Conservation (phyloP, 2,797 vertebrate genomes). For the Syngnathus acus region DNA sequence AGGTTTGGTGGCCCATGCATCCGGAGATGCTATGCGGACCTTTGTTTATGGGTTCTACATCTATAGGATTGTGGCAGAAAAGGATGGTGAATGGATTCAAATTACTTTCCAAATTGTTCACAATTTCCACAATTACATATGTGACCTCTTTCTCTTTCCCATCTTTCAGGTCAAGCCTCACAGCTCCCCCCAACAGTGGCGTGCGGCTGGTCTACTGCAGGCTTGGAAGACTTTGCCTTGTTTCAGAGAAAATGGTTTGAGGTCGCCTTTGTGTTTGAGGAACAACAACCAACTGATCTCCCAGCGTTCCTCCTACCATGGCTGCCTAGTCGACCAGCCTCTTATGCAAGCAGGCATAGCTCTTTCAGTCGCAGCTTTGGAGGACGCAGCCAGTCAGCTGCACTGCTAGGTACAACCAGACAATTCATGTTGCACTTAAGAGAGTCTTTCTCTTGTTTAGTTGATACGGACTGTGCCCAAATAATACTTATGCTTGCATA, state of each 20-base stretch:
- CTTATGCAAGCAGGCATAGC: constrained; percentile 98
- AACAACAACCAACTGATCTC: constrained; percentile 86
- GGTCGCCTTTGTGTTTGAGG: constrained; percentile 90
- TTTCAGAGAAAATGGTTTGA: constrained; percentile 99
- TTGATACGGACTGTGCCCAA: too few relatives aligned
- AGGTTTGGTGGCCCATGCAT: constrained; percentile 85
- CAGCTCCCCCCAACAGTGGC: constrained; percentile 67
- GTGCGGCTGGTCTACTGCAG: constrained; percentile 75
- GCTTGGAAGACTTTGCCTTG: constrained; percentile 84
- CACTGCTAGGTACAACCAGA: constrained; percentile 85
- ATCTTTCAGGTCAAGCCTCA: constrained; percentile 37
- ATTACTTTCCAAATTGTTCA: not conserved
- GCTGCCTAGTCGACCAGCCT: constrained; percentile 94
- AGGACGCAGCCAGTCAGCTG: constrained; percentile 97
- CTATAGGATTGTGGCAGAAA: constrained; percentile 86
- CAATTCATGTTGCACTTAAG: constrained; percentile 6
- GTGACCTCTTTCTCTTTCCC: not conserved
- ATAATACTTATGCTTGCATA: too few relatives aligned
- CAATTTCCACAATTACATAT: not conserved
- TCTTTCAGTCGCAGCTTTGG: constrained; percentile 99
- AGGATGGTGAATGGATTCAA: constrained; percentile 70
- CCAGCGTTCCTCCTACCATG: constrained; percentile 91
- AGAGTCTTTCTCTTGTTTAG: not conserved
- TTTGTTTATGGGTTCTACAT: constrained; percentile 98
- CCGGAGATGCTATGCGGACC: constrained; percentile 87